These are phyloP conservation scores for Scrobipalpa costella DNA, from an alignment of 2,888 invertebrate species.

Conservation along the genomic window DNA sequence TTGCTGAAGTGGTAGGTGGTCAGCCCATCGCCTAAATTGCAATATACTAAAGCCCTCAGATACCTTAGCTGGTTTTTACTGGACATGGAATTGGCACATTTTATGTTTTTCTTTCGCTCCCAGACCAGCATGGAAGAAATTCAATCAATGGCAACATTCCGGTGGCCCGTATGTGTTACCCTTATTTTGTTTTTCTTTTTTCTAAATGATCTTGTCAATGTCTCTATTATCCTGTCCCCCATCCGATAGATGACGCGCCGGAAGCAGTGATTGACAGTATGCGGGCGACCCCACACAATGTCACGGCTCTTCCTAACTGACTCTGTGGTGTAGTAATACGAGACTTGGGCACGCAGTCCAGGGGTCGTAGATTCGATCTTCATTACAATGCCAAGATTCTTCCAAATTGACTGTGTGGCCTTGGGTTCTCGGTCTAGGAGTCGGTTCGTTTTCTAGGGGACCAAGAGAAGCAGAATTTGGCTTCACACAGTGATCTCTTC, in stretches of 20 bases:
- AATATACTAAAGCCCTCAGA: no score
- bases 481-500: no score
- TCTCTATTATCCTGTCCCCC: background rate
- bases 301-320: slow-evolving; percentile 1
- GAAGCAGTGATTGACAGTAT: slow-evolving; percentile 2
- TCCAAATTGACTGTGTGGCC: no score
- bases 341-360: background rate
- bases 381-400: background rate
- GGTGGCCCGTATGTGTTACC: background rate
- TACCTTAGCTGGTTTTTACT: no score
- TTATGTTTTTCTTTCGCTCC: no score
- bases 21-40: no score
- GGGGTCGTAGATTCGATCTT: background rate
- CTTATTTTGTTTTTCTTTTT: background rate
- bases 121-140: no score
- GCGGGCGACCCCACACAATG: slow-evolving; percentile 8
- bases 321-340: background rate
- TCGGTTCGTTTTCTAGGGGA: no score
- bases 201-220: background rate
- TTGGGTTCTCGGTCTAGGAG: no score
- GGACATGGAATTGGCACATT: no score
- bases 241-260: background rate
- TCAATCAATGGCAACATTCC: background rate
- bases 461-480: no score
- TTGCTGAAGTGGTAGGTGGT: no score